Base-by-base conservation (phyloP, 2,888 invertebrate genomes). In the Phyllotreta striolata region DNA sequence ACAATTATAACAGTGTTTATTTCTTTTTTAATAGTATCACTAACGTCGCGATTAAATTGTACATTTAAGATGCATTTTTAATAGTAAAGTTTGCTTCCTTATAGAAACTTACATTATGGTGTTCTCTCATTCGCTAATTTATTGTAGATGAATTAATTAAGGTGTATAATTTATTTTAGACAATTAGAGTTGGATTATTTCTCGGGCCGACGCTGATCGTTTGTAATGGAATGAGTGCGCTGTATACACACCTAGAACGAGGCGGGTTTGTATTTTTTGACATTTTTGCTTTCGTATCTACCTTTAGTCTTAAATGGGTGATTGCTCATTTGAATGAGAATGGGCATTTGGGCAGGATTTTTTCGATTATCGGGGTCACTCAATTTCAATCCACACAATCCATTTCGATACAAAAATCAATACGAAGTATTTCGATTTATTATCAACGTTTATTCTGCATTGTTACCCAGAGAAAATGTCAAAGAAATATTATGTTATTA, bases 201-300 rank as follows among this genome's bases (percentile, higher is more conserved):
- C 24, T 24, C 24, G 24, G 24, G 24, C 24, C 24, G 24, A 24
- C 52, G 39, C 38, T 52, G 52, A 3, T 8, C 39, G 38, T 52
- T 38, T 38, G 24, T 59, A 52, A 14, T n/a, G 70, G 74, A 75
- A 76, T 77, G 74, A 75, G 77, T 73, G 74, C 70, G 77, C 72
- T 76, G n/a, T n/a, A n/a, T n/a, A 74, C 76, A 75, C 74, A 71
- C 73, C 71, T 74, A 71, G 67, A 76, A 74, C 76, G 74, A 77
- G 77, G 76, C 75, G 76, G 76, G 69, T 69, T 70, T 67, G 57
- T 61, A n/a, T 67, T 66, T 69, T 64, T 61, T 64, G 51, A 52
- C 51, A 59, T 59, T 59, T 63, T 63, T 47, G 41, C 67, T 58
- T 65, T 49, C 39, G 52, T 52, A 9, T 10, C 52, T 52, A 9